Base-by-base conservation (phyloP, 2,113 vertebrate genomes). In the Silurus asotus region DNA sequence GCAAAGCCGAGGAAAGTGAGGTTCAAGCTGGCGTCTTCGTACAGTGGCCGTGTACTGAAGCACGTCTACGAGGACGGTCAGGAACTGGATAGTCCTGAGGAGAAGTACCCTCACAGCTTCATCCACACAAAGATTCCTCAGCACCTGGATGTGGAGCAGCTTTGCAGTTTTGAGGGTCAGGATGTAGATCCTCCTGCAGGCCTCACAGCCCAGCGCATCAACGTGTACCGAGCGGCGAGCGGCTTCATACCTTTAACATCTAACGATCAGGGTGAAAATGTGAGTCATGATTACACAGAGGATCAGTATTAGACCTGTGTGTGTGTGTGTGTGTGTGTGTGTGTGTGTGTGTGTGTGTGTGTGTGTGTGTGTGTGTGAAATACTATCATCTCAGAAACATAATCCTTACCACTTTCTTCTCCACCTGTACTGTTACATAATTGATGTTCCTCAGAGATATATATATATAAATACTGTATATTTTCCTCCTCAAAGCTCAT, bases 31-130 rank as follows among this genome's bases (percentile, higher is more conserved):
- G 97, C 97, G 0, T 99, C 98, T 0, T 95, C 97, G 2, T 97
- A 96, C 94, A 99, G 98, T 0, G 98, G 98, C 0, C 94, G 98
- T 0, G 96, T 99, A 78, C 81, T 99, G 49, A 99, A 98, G 89
- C 97, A 99, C 6, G 98, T 99, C 67, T 99, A 94, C 0, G 98
- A 99, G 85, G 98, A 99, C 0, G 98, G 98, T 28, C 97, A 99
- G 92, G 97, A 97, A 87, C 93, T 99, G 58, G 96, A 98, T 80
- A 97, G 94, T 9, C 97, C 97, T 0, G 96, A 96, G 88, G 96
- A 97, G 51, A 96, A 97, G 88, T 97, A 94, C 83, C 95, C 97
- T 2, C 96, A 96, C 89, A 95, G 96, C 25, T 96, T 96, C 53
- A 92, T 97, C 37, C 95, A 97, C 84, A 94, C 94, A 83, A 92